phyloP scores from a whole-genome alignment of 2,797 vertebrate species.

The Rhyacichthys aspro region DNA sequence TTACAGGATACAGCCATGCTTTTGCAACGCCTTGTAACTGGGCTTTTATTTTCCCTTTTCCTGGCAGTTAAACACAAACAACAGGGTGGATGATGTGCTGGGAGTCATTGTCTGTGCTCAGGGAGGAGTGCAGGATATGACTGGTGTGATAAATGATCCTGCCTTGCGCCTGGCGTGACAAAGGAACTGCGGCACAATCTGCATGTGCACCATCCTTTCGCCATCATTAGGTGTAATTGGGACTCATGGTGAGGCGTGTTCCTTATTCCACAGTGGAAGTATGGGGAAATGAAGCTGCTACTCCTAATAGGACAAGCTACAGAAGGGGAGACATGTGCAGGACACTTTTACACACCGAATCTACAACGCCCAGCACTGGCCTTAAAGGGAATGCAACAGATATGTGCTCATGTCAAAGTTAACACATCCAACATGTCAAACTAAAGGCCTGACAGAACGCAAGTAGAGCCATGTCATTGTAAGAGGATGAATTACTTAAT shows the following conservation, averaged over 20 bases:
- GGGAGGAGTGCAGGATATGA: constrained; percentile 76
- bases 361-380: constrained; percentile 38
- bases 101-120: constrained; percentile 69
- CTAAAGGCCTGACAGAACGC: background rate
- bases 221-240: constrained; percentile 82
- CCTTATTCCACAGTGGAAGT: constrained; percentile 52
- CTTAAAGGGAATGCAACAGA: constrained; percentile 48
- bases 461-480: too few relatives aligned
- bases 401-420: constrained; percentile 32
- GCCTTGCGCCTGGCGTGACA: constrained; percentile 69
- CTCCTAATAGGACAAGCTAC: constrained; percentile 63
- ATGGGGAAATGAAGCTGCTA: constrained; percentile 54
- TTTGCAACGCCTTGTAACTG: constrained; percentile 62
- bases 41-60: constrained; percentile 75
- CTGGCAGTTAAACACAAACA: constrained; percentile 80
- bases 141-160: constrained; percentile 77
- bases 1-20: constrained; percentile 68
- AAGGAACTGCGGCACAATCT: constrained; percentile 74
- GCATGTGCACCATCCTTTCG: constrained; percentile 77
- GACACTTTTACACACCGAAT: constrained; percentile 45
- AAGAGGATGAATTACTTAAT: background rate
- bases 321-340: constrained; percentile 51
- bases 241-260: constrained; percentile 72
- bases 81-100: constrained; percentile 71
- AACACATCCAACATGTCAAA: constrained; percentile 45